These are phyloP conservation scores for Aepyceros melampus DNA, from an alignment of 2,113 vertebrate species.

Conservation along the genomic window DNA sequence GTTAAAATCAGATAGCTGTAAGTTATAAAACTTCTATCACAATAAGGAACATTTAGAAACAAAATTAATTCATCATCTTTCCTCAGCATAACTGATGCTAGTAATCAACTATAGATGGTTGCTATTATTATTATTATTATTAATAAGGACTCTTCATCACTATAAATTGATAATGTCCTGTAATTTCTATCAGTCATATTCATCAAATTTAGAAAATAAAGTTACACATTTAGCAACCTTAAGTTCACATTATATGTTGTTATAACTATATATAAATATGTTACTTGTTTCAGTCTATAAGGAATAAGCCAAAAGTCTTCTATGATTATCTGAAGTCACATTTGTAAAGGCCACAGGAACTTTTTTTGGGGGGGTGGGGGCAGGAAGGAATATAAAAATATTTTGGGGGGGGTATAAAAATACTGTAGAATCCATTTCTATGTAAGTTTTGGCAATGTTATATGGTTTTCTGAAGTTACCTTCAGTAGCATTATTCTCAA, in stretches of 20 bases:
- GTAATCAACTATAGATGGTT: neutral
- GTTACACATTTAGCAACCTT: neutral
- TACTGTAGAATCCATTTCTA: neutral
- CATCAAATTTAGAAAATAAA: neutral
- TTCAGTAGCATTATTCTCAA: neutral
- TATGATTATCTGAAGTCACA: neutral
- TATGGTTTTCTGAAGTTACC: neutral
- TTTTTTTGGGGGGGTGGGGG: neutral
- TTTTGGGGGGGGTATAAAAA: neutral
- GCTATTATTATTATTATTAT: neutral
- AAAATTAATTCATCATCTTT: neutral
- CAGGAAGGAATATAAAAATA: neutral
- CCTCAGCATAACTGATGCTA: neutral
- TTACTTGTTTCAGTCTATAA: neutral
- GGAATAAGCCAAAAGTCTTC: neutral
- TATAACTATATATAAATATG: neutral
- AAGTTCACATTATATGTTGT: neutral
- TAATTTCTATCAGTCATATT: neutral
- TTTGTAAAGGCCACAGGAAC: neutral
- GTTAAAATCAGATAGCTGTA: neutral
- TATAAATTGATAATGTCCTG: neutral
- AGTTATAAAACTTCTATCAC: neutral
- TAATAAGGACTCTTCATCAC: neutral
- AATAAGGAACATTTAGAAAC: neutral
- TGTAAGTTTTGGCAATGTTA: neutral